Conservation (phyloP, 1,140 invertebrate species). For the Bradysia coprophila region DNA sequence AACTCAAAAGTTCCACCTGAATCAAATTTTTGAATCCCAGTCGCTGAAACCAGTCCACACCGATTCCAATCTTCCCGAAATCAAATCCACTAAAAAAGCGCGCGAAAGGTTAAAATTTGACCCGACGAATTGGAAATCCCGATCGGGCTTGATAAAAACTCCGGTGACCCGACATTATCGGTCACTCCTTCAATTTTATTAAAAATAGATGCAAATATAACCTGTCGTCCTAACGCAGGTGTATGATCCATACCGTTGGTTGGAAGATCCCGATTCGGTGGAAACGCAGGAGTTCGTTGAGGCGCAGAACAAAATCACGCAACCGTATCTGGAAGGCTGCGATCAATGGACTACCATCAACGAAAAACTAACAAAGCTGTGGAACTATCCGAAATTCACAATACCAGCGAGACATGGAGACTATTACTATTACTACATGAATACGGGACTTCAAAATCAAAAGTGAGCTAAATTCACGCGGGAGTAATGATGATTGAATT, state of each 20-base stretch:
- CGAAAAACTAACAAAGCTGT: slow-evolving; percentile 65
- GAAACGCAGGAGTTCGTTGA: slow-evolving; percentile 89
- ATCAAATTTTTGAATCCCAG: too few species aligned
- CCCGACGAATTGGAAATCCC: too few species aligned
- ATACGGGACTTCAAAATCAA: slow-evolving; percentile 92
- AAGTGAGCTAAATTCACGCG: slow-evolving; percentile 36
- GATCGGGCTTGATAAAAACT: too few species aligned
- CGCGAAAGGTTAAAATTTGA: too few species aligned
- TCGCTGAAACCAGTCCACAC: too few species aligned
- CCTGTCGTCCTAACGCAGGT: slow-evolving; percentile 40
- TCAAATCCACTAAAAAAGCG: too few species aligned
- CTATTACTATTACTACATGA: slow-evolving; percentile 85
- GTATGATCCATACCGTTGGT: slow-evolving; percentile 84
- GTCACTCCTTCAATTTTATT: too few species aligned
- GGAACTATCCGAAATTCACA: slow-evolving; percentile 93
- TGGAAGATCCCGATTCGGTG: slow-evolving; percentile 85
- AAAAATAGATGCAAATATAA: too few species aligned
- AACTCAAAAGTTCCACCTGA: too few species aligned
- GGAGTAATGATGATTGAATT: not conserved
- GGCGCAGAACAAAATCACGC: slow-evolving; percentile 76
- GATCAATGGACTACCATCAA: slow-evolving; percentile 51
- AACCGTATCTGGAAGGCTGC: slow-evolving; percentile 68
- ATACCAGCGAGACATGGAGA: slow-evolving; percentile 67
- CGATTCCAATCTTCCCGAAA: too few species aligned
- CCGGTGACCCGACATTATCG: too few species aligned